Base-by-base conservation (phyloP, 2,888 invertebrate species). In the Fabriciana adippe region DNA sequence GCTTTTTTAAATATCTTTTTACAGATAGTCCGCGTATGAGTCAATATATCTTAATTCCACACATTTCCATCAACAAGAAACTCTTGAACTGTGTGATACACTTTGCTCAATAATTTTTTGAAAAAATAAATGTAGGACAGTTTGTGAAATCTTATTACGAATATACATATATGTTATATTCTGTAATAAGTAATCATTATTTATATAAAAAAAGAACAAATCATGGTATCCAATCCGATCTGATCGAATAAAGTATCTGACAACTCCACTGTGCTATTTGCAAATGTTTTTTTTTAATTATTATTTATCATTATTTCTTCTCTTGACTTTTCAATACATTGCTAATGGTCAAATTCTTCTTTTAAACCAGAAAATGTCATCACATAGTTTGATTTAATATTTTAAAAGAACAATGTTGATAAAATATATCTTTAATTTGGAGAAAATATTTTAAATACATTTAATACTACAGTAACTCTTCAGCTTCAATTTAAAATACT, bases 181-280 rank as follows among this genome's bases (percentile, higher is more conserved):
- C 26, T 26, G 26, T 26, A 26, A 26, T 26, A 26, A 11, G n/a
- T n/a, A n/a, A 41, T 11, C 35, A 41, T 41, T 41, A 41, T 41
- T 35, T 41, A 41, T 41, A 11, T 41, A 11, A 2, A 41, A 11
- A 41, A 41, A 8, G n/a, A 6, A 1, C 11, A 11, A 41, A 41
- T 41, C 11, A 41, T 41, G 2, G 11, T 11, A 41, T 41, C 8
- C 35, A 41, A 41, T 41, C 2, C 11, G 35, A 41, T 41, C 35
- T 41, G 35, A 41, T 41, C 35, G 21, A 59, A 47, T 47, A 48
- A n/a, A 48, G 48, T 6, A 48, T 59, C 48, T 59, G 48, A 59
- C 59, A 59, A 48, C 48, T 5, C n/a, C 4, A 14, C 47, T 59
- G 1, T 48, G 13, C 31, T 48, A n/a, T 48, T 47, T 26, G 31